Base-by-base conservation (phyloP, 2,888 invertebrate genomes). In the Bombylius discolor region DNA sequence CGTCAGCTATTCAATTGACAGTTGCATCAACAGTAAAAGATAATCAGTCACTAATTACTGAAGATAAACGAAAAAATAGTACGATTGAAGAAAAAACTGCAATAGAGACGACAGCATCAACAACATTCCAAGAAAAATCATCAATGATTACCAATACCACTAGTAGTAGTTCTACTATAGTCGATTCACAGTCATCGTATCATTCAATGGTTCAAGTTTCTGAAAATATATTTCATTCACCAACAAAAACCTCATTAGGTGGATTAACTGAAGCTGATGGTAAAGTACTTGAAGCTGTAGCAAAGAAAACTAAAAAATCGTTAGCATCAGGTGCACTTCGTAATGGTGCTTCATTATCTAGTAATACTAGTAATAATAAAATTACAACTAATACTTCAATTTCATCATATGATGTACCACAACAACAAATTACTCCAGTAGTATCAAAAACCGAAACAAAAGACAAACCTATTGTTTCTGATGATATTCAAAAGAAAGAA, bases 231-330 rank as follows among this genome's bases (percentile, higher is more conserved):
- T 55, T 55, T 23, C 50, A 55, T 36, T 55, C 50, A 4, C 33
- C 56, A 23, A 55, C 54, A 34, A 57, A 57, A 47, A 51, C 36
- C 3, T 46, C 9, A 14, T 47, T 52, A 14, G 55, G 51, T 52
- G 55, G 51, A 52, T 58, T 66, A 59, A 55, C 62, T 60, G 63
- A 66, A 56, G 60, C 62, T 59, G 62, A 70, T 60, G 64, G 63
- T 58, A 69, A 74, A 58, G 65, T 68, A 12, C 64, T 72, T 23
- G 67, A 70, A 61, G 69, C 70, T 3, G 69, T 68, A 39, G 69
- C 72, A 3, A 70, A 74, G 61, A 73, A 73, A 61, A 73, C 72
- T 0, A 74, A 73, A 57, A 70, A 75, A 52, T 68, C 69, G 4
- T 58, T 71, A n/a, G 66, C 68, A 44, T 65, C 70, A 4, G 69